These are phyloP conservation scores for Alces alces DNA, from an alignment of 2,113 vertebrate species.

Conservation along the genomic window DNA sequence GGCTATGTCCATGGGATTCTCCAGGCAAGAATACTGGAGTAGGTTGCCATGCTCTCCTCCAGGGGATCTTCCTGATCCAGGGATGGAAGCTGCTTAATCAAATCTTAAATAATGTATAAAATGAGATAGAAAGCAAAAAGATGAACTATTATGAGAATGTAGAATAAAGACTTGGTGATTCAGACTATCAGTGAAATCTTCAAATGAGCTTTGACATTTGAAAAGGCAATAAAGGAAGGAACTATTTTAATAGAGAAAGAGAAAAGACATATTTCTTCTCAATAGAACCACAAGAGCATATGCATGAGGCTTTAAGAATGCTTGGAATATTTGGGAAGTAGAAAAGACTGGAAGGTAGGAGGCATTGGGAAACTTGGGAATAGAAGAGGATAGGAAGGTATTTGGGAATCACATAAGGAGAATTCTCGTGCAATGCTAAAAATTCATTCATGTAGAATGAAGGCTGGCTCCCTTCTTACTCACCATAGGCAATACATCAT, in stretches of 20 bases:
- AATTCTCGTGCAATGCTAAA: background rate
- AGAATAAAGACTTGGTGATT: background rate
- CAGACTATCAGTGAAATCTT: background rate
- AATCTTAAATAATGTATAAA: background rate
- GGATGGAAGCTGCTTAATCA: background rate
- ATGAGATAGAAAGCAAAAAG: background rate
- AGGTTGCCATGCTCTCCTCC: background rate
- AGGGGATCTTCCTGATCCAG: background rate
- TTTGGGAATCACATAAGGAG: background rate
- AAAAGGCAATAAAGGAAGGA: background rate
- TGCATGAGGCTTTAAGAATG: background rate
- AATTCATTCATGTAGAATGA: background rate
- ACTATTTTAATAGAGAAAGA: background rate
- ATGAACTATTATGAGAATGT: background rate
- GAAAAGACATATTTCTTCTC: background rate
- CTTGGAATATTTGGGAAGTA: background rate
- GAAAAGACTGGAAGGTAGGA: background rate
- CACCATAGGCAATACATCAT: background rate
- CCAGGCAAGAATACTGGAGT: background rate
- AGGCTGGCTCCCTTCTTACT: background rate
- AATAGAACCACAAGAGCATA: background rate
- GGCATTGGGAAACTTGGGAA: background rate
- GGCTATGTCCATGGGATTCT: background rate
- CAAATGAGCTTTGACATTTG: background rate
- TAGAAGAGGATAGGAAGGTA: background rate